A percentile compares a stretch with the other conserved stretches of the same genome.
Conservation (phyloP, 2,888 invertebrate genomes). For the Philereme transversata region DNA sequence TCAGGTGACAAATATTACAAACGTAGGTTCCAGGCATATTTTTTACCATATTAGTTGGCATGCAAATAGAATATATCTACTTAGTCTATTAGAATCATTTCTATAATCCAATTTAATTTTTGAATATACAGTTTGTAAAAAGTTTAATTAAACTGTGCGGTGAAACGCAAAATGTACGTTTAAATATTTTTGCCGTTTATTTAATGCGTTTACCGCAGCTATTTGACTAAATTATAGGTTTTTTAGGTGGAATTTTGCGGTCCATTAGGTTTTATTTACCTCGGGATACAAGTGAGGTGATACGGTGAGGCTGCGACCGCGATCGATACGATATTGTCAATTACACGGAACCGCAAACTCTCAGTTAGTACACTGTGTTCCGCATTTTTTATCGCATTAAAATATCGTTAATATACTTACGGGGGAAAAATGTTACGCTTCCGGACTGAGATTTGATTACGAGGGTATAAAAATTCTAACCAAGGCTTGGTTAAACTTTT, state of each 20-base stretch:
- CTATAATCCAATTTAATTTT: too few species aligned
- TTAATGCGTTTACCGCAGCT: conserved; percentile 28
- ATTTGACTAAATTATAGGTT: conserved; percentile 37
- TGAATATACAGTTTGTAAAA: conserved; percentile 5
- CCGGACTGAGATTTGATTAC: not conserved
- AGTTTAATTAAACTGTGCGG: conserved; percentile 16
- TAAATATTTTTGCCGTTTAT: conserved; percentile 34
- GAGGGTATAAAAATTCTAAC: not conserved
- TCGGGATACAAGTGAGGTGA: conserved; percentile 23
- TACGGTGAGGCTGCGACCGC: conserved; percentile 19
- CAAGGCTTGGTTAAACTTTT: too few species aligned
- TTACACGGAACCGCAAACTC: conserved; percentile 36
- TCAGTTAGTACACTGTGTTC: conserved; percentile 39
- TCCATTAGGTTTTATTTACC: conserved; percentile 41
- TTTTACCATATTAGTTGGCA: too few species aligned
- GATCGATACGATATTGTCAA: conserved; percentile 42
- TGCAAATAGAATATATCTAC: too few species aligned
- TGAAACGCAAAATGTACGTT: conserved; percentile 10
- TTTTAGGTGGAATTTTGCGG: conserved; percentile 42
- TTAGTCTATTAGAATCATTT: too few species aligned
- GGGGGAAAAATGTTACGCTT: conserved; percentile 16
- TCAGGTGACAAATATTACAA: too few species aligned
- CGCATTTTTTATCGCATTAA: conserved; percentile 39
- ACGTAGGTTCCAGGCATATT: too few species aligned
- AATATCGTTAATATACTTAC: conserved; percentile 34